These are phyloP conservation scores for Steinernema scapterisci DNA, from an alignment of 2,888 invertebrate genomes.

Conservation along the genomic window DNA sequence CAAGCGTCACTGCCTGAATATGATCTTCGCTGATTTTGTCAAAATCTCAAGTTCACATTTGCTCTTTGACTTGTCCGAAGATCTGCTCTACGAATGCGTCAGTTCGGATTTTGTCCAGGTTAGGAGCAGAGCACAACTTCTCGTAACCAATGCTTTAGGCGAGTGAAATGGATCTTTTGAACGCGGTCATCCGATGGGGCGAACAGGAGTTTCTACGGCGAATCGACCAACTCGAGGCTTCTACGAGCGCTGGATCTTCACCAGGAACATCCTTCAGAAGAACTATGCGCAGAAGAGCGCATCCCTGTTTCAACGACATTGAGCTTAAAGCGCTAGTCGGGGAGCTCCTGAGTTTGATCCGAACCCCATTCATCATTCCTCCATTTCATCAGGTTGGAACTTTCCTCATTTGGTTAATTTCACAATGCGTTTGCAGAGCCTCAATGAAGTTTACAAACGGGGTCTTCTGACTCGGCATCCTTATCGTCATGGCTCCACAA, in stretches of 20 bases:
- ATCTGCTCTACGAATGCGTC: constrained; percentile 78
- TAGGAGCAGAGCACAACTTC: not conserved
- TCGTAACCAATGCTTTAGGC: constrained; percentile 73
- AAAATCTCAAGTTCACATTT: constrained; percentile 78
- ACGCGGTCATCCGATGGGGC: constrained; percentile 85
- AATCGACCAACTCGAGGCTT: constrained; percentile 78
- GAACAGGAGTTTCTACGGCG: constrained; percentile 81
- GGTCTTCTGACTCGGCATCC: constrained; percentile 14
- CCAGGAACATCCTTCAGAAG: not conserved
- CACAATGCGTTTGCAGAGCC: constrained; percentile 26
- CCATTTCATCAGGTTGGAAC: constrained; percentile 72
- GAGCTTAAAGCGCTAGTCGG: constrained; percentile 84
- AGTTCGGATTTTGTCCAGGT: constrained; percentile 77
- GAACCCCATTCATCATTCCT: constrained; percentile 88
- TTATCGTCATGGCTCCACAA: constrained; percentile 7
- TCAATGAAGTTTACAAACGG: constrained; percentile 36
- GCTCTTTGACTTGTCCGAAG: constrained; percentile 79
- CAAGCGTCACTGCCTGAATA: constrained; percentile 72
- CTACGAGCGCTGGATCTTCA: not conserved
- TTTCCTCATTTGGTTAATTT: not conserved
- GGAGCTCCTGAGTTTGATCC: constrained; percentile 81
- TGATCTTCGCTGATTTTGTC: constrained; percentile 87
- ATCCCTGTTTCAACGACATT: not conserved
- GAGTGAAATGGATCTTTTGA: constrained; percentile 85
- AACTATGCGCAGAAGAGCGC: not conserved